phyloP scores from a whole-genome alignment of 2,113 vertebrate genomes.

The Corythornis madagascariensis region DNA sequence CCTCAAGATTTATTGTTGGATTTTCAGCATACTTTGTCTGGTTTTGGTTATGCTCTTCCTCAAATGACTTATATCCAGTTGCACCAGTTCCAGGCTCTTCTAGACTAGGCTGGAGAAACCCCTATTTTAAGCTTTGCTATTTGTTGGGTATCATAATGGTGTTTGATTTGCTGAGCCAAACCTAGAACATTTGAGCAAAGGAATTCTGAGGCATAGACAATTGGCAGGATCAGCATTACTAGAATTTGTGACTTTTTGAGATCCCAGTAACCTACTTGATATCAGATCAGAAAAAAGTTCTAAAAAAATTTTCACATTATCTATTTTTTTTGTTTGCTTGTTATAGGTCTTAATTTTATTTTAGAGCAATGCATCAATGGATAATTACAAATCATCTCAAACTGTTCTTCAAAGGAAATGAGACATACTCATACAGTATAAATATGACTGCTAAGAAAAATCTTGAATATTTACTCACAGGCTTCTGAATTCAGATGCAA shows the following conservation, averaged over 20 bases:
- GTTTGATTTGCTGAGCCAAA: not conserved
- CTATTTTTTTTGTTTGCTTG: not conserved
- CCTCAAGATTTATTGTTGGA: not conserved
- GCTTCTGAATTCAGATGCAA: not conserved
- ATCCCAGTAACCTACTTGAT: not conserved
- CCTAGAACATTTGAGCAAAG: not conserved
- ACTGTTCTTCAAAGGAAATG: not conserved
- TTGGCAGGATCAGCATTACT: not conserved
- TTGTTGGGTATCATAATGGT: not conserved
- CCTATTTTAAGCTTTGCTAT: not conserved
- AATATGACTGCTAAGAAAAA: not conserved
- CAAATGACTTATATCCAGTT: not conserved
- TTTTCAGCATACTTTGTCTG: not conserved
- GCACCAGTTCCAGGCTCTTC: not conserved
- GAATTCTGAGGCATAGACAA: not conserved
- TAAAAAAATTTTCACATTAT: not conserved
- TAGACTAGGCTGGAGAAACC: not conserved
- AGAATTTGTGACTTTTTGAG: not conserved
- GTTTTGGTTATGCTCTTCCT: not conserved
- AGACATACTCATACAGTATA: not conserved
- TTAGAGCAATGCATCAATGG: not conserved
- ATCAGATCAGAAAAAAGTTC: not conserved
- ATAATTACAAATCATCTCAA: not conserved
- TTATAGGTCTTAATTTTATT: not conserved
- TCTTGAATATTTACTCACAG: not conserved